Evolutionary conservation across 2,888 invertebrate genomes (phyloP).

Genomic region (Chrysolina oricalcia): DNA sequence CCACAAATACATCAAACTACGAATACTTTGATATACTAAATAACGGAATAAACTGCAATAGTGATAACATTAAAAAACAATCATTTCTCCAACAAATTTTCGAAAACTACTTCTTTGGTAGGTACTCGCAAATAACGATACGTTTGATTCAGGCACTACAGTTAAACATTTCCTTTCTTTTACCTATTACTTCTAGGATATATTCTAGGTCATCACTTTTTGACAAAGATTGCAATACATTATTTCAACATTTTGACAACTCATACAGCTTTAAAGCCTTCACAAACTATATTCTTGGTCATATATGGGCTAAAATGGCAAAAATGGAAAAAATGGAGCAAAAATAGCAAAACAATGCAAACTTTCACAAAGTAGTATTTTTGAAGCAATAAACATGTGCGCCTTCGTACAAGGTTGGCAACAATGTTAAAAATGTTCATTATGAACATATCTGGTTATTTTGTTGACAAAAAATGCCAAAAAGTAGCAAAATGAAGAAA

Average conservation of each 20-base stretch:
- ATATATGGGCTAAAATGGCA: too few species aligned
- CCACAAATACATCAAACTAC: conserved; percentile 49
- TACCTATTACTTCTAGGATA: conserved; percentile 24
- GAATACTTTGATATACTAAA: conserved; percentile 33
- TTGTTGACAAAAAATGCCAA: too few species aligned
- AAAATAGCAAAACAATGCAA: too few species aligned
- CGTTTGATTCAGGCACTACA: conserved; percentile 67
- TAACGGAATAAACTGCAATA: conserved; percentile 37
- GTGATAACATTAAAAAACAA: conserved; percentile 32
- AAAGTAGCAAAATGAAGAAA: too few species aligned
- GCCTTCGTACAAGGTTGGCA: too few species aligned
- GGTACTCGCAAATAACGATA: conserved; percentile 64
- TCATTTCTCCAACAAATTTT: conserved; percentile 38
- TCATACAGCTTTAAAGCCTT: too few species aligned
- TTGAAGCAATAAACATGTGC: too few species aligned
- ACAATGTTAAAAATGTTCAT: too few species aligned
- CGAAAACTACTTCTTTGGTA: conserved; percentile 47
- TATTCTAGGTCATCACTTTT: conserved; percentile 29
- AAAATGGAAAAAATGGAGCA: too few species aligned
- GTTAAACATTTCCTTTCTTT: conserved; percentile 55
- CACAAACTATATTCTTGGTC: background rate
- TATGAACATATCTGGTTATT: too few species aligned
- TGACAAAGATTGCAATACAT: conserved; percentile 25
- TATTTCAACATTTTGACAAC: background rate
- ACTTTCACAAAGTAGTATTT: too few species aligned